phyloP scores from a whole-genome alignment of 2,113 vertebrate genomes.

The Leuciscus idus region DNA sequence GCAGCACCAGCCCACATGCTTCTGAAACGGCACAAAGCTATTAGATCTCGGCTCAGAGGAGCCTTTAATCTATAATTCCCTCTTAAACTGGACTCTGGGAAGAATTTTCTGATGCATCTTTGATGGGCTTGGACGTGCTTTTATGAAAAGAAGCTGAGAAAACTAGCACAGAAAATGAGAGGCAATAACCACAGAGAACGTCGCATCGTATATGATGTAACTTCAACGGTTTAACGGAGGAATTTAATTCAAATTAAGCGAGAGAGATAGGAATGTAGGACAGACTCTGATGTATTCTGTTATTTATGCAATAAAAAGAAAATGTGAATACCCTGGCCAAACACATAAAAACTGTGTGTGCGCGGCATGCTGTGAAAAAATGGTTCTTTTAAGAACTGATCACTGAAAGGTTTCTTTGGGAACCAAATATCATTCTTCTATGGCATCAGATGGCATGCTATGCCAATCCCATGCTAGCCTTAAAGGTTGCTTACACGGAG shows the following conservation, averaged over 20 bases:
- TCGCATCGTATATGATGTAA: neutral
- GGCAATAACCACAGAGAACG: conserved; percentile 4
- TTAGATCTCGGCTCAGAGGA: conserved; percentile 65
- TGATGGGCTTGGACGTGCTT: conserved; percentile 46
- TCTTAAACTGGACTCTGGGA: conserved; percentile 61
- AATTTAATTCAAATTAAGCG: neutral
- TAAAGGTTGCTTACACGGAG: neutral
- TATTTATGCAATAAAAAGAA: neutral
- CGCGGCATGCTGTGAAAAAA: neutral
- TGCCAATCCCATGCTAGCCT: neutral
- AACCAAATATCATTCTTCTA: neutral
- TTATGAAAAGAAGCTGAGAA: conserved; percentile 24
- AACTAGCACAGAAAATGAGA: conserved; percentile 27
- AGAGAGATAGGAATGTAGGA: neutral
- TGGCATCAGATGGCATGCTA: neutral
- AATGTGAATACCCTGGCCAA: neutral
- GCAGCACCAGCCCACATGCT: conserved; percentile 38
- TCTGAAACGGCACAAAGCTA: conserved; percentile 62
- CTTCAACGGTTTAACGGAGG: neutral
- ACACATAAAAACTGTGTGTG: neutral
- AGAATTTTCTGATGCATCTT: conserved; percentile 40
- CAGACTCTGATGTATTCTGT: neutral
- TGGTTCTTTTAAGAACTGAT: neutral
- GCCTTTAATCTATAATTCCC: conserved; percentile 75
- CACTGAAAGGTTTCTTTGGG: neutral